A percentile compares a stretch with the other conserved stretches of the same genome.
Evolutionary conservation across 2,113 vertebrate species (phyloP).

Genomic region (Epinephelus fuscoguttatus): DNA sequence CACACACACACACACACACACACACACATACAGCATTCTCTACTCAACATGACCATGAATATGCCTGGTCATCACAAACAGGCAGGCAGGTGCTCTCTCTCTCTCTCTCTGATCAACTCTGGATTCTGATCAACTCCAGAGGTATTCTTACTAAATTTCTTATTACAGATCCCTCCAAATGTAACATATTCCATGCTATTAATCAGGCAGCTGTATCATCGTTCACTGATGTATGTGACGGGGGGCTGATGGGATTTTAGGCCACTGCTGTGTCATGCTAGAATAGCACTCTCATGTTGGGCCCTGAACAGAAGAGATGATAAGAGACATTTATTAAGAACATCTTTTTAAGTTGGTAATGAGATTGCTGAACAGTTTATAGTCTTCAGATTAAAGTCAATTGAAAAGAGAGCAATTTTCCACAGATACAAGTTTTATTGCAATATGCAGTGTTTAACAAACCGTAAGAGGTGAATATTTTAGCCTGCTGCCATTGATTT

Average conservation of each 20-base stretch:
- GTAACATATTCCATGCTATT: constrained; percentile 55
- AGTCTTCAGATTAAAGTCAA: not conserved
- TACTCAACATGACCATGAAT: too few species aligned
- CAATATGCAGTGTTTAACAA: not conserved
- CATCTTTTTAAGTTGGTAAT: not conserved
- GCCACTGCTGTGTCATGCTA: constrained; percentile 9
- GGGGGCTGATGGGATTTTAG: constrained; percentile 22
- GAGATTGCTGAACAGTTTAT: not conserved
- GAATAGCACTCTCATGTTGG: constrained; percentile 3
- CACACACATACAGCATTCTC: not conserved
- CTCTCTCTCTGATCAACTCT: too few species aligned
- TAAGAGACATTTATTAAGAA: not conserved
- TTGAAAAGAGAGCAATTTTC: not conserved
- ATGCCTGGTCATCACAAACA: too few species aligned
- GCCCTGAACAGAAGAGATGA: constrained; percentile 5
- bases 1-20: constrained; percentile 8
- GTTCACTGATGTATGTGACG: constrained; percentile 41
- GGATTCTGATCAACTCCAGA: constrained; percentile 9
- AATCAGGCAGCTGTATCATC: constrained; percentile 45
- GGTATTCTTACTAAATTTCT: constrained; percentile 31
- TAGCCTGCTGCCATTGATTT: too few species aligned
- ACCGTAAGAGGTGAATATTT: too few species aligned
- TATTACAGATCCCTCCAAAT: constrained; percentile 33
- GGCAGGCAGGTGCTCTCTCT: too few species aligned
- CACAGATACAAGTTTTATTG: not conserved